These are phyloP conservation scores for Andrena bucephala DNA, from an alignment of 2,888 invertebrate genomes.

Conservation along the genomic window DNA sequence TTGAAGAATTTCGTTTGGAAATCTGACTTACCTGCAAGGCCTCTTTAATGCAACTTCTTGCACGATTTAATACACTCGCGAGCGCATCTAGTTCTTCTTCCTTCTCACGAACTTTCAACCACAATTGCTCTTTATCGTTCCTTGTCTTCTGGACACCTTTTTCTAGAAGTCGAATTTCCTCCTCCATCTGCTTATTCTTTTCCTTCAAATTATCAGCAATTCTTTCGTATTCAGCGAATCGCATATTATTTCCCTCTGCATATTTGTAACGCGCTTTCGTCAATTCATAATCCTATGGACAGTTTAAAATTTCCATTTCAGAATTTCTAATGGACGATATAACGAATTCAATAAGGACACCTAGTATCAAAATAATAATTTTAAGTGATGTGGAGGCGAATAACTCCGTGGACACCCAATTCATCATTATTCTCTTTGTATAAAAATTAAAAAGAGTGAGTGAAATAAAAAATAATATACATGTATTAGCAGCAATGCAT, in stretches of 20 bases:
- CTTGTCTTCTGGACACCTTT: conserved; percentile 87
- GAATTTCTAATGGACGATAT: neutral
- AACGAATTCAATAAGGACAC: neutral
- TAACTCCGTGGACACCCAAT: no score
- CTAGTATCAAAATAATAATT: no score
- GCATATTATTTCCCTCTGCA: conserved; percentile 80
- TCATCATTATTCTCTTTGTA: no score
- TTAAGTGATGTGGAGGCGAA: no score
- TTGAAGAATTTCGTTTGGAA: neutral
- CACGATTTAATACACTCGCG: conserved; percentile 87
- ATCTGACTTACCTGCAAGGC: conserved; percentile 71
- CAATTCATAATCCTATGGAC: conserved; percentile 23
- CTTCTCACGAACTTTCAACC: conserved; percentile 85
- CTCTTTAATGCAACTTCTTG: conserved; percentile 81
- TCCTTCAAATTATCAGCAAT: conserved; percentile 83
- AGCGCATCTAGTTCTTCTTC: conserved; percentile 87
- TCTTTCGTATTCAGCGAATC: conserved; percentile 85
- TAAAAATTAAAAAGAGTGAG: no score
- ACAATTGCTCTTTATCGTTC: conserved; percentile 85
- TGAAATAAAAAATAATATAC: no score
- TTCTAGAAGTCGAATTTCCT: conserved; percentile 83
- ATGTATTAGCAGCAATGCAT: no score
- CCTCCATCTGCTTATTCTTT: conserved; percentile 67
- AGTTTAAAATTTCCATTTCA: conserved; percentile 42
- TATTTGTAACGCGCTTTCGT: conserved; percentile 84